Evolutionary conservation across 2,797 vertebrate genomes (phyloP).

Genomic region (Botia kubotai): DNA sequence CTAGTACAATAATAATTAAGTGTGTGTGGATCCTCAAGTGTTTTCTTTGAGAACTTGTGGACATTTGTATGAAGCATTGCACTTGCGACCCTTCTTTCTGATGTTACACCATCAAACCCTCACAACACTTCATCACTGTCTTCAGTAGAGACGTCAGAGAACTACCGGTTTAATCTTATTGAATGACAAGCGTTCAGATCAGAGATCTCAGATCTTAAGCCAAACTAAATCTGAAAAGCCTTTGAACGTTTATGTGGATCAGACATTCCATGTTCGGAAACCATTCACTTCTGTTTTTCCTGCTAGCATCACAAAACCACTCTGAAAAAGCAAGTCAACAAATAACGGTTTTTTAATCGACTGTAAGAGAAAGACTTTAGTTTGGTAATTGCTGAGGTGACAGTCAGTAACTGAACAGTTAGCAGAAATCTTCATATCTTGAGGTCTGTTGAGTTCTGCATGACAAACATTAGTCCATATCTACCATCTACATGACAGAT

Average conservation of each 20-base stretch:
- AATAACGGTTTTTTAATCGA: not conserved
- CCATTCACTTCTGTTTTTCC: conserved; percentile 26
- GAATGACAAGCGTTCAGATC: conserved; percentile 13
- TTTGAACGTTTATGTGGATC: not conserved
- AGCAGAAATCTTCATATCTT: no score
- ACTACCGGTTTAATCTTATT: not conserved
- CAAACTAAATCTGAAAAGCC: conserved; percentile 6
- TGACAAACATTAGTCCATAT: no score
- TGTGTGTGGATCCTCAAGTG: not conserved
- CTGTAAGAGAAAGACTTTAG: no score
- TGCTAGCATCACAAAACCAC: not conserved
- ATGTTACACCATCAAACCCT: not conserved
- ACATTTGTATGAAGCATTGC: no score
- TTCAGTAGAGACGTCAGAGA: not conserved
- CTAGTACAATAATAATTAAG: conserved; percentile 8
- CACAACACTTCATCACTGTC: not conserved
- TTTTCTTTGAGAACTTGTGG: no score
- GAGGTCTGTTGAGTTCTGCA: no score
- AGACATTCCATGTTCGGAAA: not conserved
- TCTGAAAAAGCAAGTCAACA: not conserved
- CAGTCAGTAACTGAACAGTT: no score
- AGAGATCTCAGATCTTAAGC: conserved; percentile 2
- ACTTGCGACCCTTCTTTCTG: no score
- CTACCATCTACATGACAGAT: no score
- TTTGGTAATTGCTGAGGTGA: no score